Evolutionary conservation across 2,797 vertebrate species (phyloP).

Genomic region (Sparus aurata): DNA sequence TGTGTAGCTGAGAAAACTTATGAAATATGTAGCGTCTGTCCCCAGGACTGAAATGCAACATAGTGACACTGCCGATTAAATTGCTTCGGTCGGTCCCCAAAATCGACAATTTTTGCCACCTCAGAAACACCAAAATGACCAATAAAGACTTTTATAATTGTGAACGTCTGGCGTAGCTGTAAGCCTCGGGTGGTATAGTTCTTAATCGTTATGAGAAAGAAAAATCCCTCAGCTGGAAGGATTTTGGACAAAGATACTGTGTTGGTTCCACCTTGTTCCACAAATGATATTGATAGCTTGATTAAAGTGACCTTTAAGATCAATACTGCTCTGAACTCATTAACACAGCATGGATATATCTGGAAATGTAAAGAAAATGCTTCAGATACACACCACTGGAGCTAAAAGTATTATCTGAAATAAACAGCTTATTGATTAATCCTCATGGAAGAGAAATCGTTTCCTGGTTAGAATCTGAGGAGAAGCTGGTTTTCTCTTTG

Average conservation of each 20-base stretch:
- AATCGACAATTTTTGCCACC: background rate
- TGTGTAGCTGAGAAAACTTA: background rate
- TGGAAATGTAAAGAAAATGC: background rate
- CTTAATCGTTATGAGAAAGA: constrained; percentile 12
- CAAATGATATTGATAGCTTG: constrained; percentile 46
- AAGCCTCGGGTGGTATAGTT: background rate
- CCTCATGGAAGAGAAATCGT: background rate
- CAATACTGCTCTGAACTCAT: constrained; percentile 28
- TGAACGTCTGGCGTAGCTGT: background rate
- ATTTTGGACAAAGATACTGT: constrained; percentile 7
- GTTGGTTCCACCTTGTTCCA: constrained; percentile 37
- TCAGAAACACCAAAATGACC: background rate
- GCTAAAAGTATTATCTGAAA: constrained; percentile 4
- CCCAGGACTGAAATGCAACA: constrained; percentile 7
- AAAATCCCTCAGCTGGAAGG: background rate
- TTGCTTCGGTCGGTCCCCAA: background rate
- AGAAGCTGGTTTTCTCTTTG: constrained; percentile 7
- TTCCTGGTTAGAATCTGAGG: background rate
- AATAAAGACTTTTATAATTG: constrained; percentile 2
- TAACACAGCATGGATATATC: constrained; percentile 11
- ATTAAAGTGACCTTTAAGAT: constrained; percentile 53
- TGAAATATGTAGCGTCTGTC: background rate
- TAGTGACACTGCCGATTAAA: background rate
- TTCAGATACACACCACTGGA: background rate
- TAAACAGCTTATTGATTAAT: background rate